phyloP scores from a whole-genome alignment of 1,140 invertebrate genomes.

The Aporrectodea caliginosa region DNA sequence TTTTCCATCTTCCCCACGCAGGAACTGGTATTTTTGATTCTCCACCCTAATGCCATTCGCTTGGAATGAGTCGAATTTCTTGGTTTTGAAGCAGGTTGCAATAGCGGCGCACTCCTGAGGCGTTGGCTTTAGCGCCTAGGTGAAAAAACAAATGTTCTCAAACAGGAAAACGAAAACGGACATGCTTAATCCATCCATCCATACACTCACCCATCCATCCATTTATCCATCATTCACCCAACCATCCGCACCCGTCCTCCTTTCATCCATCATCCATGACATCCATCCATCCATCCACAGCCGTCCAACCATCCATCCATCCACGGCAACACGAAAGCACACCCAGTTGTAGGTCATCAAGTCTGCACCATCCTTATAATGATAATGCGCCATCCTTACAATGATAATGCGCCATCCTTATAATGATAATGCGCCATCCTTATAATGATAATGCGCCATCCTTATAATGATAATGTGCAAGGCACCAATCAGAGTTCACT shows the following conservation, averaged over 20 bases:
- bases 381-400: too few species aligned
- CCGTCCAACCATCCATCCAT: neutral
- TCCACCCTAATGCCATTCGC: constrained; percentile 16
- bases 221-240: neutral
- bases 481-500: too few species aligned
- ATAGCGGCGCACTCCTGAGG: constrained; percentile 8
- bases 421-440: too few species aligned
- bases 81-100: constrained; percentile 14
- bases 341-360: too few species aligned
- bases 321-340: too few species aligned
- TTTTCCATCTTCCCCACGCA: constrained; percentile 25
- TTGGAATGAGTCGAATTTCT: constrained; percentile 13
- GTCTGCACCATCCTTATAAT: too few species aligned
- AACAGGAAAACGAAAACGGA: neutral
- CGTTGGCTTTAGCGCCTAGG: constrained; percentile 13
- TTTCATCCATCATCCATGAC: neutral
- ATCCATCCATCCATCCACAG: neutral
- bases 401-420: too few species aligned
- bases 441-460: too few species aligned
- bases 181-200: neutral
- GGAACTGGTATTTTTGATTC: constrained; percentile 26
- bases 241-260: neutral
- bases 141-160: neutral
- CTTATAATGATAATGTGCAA: too few species aligned
- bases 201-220: neutral